phyloP scores from a whole-genome alignment of 2,888 invertebrate genomes.

The Matsumyia berberina region DNA sequence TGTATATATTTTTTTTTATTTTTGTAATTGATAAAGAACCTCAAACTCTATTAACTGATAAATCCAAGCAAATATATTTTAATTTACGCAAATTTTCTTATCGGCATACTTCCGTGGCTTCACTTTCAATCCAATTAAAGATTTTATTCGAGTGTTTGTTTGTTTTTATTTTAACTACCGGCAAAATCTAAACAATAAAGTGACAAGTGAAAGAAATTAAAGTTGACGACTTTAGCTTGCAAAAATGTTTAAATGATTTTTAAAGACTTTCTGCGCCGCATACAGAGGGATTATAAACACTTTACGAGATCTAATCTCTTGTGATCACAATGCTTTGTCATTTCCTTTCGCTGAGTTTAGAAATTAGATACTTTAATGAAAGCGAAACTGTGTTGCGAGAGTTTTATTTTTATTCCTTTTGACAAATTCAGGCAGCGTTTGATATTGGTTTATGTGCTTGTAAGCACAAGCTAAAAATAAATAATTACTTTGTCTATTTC shows the following conservation, averaged over 20 bases:
- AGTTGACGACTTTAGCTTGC: constrained; percentile 1
- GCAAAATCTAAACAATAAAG: not conserved
- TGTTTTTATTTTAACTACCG: not conserved
- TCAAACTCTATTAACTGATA: not conserved
- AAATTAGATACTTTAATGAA: constrained; percentile 11
- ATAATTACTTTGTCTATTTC: too few species aligned
- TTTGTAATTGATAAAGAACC: not conserved
- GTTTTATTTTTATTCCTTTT: constrained; percentile 3
- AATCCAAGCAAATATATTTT: constrained; percentile 3
- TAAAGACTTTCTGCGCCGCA: not conserved
- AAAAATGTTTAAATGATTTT: not conserved
- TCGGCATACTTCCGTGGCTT: constrained; percentile 28
- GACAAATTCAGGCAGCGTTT: not conserved
- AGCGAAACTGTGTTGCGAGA: constrained; percentile 25
- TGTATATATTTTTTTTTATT: not conserved
- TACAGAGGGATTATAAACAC: constrained; percentile 16
- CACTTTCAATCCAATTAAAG: constrained; percentile 2
- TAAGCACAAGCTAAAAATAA: too few species aligned
- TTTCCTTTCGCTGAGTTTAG: constrained; percentile 11
- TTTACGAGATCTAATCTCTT: constrained; percentile 15
- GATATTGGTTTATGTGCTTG: too few species aligned
- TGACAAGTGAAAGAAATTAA: constrained; percentile 9
- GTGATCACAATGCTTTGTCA: not conserved
- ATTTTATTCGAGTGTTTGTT: not conserved
- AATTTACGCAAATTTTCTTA: constrained; percentile 11